Evolutionary conservation across 1,140 invertebrate genomes (phyloP).

Genomic region (Eulimnadia texana): DNA sequence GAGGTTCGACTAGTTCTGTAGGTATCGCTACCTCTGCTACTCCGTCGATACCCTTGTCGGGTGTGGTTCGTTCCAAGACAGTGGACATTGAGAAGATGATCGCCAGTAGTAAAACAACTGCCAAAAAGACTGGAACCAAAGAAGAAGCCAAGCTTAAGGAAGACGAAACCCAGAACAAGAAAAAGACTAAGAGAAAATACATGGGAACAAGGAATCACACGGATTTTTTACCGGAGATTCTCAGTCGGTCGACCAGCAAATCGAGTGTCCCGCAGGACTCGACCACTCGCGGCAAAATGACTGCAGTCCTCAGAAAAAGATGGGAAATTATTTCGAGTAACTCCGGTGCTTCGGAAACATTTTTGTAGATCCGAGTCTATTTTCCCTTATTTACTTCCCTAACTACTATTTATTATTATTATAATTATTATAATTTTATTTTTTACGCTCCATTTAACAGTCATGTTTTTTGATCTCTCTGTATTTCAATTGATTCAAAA

Average conservation of each 20-base stretch:
- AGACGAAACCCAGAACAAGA: slow-evolving; percentile 36
- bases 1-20: too few relatives aligned
- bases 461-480: neutral
- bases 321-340: slow-evolving; percentile 65
- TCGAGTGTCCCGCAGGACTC: slow-evolving; percentile 21
- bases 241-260: slow-evolving; percentile 4
- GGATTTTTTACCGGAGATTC: slow-evolving; percentile 39
- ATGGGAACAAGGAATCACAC: slow-evolving; percentile 44
- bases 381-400: neutral
- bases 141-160: too few relatives aligned
- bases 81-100: slow-evolving; percentile 48
- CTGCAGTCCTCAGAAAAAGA: slow-evolving; percentile 50
- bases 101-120: slow-evolving; percentile 14
- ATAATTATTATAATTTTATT: too few relatives aligned
- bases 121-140: neutral
- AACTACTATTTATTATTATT: too few relatives aligned
- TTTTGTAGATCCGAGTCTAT: slow-evolving; percentile 19
- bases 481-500: neutral
- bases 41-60: slow-evolving; percentile 32
- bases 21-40: too few relatives aligned
- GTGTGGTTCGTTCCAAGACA: slow-evolving; percentile 47
- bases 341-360: slow-evolving; percentile 26
- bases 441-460: too few relatives aligned
- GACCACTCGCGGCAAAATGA: slow-evolving; percentile 22
- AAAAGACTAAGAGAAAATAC: slow-evolving; percentile 43